Evolutionary conservation across 2,797 vertebrate species (phyloP).

Genomic region (Limosa lapponica): DNA sequence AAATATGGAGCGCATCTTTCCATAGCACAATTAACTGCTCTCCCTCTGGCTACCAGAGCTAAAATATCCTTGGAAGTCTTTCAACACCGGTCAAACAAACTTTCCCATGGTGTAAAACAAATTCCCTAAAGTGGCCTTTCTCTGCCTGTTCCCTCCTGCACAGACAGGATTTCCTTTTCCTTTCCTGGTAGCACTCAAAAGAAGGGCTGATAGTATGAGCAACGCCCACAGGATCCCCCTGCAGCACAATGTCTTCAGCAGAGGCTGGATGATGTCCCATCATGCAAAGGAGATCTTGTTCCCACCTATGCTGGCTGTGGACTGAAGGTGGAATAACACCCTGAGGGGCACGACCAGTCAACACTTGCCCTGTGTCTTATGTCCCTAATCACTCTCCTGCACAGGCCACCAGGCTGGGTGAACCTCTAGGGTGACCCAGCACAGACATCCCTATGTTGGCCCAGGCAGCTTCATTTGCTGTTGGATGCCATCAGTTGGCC

Average conservation of each 20-base stretch:
- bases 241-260: not conserved
- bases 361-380: accelerated
- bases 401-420: not conserved
- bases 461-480: not conserved
- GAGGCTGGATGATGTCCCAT: not conserved
- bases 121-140: not conserved
- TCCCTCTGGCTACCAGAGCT: not conserved
- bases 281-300: not conserved
- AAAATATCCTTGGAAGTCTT: not conserved
- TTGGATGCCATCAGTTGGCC: not conserved
- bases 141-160: not conserved
- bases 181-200: not conserved
- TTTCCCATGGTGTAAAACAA: not conserved
- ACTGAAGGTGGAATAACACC: not conserved
- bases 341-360: not conserved
- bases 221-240: not conserved
- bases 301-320: not conserved
- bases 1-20: accelerated
- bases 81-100: not conserved
- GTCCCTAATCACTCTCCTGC: not conserved
- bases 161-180: not conserved
- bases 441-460: accelerated
- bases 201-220: not conserved
- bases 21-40: not conserved
- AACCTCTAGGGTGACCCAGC: not conserved